Evolutionary conservation across 1,140 invertebrate genomes (phyloP).

Genomic region (Drosophila ananassae): DNA sequence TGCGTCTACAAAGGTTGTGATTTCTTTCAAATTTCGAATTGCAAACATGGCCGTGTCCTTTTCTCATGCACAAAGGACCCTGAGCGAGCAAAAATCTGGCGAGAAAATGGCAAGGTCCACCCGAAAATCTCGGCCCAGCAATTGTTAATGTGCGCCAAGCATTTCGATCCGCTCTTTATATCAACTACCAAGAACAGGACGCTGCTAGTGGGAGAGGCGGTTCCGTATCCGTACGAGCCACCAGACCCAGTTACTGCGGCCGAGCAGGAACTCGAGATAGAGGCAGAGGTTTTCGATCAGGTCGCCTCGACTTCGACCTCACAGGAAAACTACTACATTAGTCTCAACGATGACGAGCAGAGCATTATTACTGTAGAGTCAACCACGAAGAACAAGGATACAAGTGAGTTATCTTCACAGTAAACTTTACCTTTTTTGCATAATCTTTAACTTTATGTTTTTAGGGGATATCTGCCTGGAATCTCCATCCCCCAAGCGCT

Average conservation of each 20-base stretch:
- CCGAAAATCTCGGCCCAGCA: slow-evolving; percentile 39
- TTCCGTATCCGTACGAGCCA: slow-evolving; percentile 49
- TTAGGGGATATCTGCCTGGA: neutral
- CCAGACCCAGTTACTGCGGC: neutral
- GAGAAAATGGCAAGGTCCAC: slow-evolving; percentile 46
- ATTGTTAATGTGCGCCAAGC: slow-evolving; percentile 68
- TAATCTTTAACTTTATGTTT: neutral
- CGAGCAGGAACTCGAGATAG: neutral
- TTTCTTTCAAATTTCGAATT: slow-evolving; percentile 37
- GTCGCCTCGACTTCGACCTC: slow-evolving; percentile 12
- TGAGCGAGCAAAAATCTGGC: slow-evolving; percentile 55
- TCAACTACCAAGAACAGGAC: slow-evolving; percentile 50
- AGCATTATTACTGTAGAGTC: slow-evolving; percentile 48
- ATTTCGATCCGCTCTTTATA: slow-evolving; percentile 68
- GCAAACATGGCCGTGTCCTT: slow-evolving; percentile 40
- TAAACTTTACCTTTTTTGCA: neutral
- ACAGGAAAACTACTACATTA: slow-evolving; percentile 36
- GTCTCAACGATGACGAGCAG: slow-evolving; percentile 36
- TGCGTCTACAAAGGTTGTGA: slow-evolving; percentile 70
- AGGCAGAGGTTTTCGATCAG: neutral
- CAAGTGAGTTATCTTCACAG: neutral
- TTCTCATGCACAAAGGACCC: slow-evolving; percentile 70
- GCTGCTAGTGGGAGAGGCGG: slow-evolving; percentile 58
- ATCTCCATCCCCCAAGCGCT: slow-evolving; percentile 14
- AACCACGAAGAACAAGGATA: slow-evolving; percentile 15